These are phyloP conservation scores for Taenioides sp. DNA, from an alignment of 2,797 vertebrate species.

Conservation along the genomic window DNA sequence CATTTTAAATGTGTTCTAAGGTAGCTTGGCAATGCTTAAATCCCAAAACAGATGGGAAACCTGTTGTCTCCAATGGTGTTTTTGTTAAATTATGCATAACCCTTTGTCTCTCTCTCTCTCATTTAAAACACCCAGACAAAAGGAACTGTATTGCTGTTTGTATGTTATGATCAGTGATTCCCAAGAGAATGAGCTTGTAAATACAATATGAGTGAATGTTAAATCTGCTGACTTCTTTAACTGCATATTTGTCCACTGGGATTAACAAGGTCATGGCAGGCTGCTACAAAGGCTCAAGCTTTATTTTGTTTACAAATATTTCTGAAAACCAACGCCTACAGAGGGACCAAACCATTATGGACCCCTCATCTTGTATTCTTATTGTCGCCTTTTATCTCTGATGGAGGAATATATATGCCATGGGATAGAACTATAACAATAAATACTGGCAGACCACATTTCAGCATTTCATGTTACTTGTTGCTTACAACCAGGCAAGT, in stretches of 20 bases:
- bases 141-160: conserved; percentile 13
- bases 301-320: conserved; percentile 1
- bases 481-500: not conserved
- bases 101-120: conserved; percentile 20
- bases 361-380: not conserved
- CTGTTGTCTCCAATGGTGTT: conserved; percentile 15
- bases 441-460: not conserved
- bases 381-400: not conserved
- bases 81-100: conserved; percentile 41
- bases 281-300: not conserved
- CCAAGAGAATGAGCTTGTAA: conserved; percentile 14
- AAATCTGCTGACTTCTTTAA: conserved; percentile 17
- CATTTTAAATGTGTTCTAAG: conserved; percentile 38
- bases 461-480: not conserved
- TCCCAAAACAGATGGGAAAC: conserved; percentile 36
- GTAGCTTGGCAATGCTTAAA: conserved; percentile 27
- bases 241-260: conserved; percentile 6
- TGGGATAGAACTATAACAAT: too few relatives aligned
- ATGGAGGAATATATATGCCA: not conserved
- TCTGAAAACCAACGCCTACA: not conserved
- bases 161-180: conserved; percentile 12
- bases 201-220: not conserved
- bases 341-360: not conserved
- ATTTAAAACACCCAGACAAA: conserved; percentile 14
- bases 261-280: conserved; percentile 4